Evolutionary conservation across 2,888 invertebrate genomes (phyloP).

Genomic region (Opisthograptis luteolata): DNA sequence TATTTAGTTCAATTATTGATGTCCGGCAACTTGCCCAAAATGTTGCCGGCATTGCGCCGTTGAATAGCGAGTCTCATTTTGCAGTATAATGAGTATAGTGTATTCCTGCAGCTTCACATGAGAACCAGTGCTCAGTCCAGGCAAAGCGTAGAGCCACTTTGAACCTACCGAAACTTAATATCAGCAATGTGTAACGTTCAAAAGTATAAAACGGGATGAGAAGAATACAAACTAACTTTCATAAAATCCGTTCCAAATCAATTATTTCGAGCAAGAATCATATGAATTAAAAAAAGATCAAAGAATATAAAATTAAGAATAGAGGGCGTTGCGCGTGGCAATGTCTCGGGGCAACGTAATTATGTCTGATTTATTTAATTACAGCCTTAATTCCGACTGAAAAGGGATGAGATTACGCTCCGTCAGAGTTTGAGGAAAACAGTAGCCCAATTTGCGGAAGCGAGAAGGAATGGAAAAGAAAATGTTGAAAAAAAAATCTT

Average conservation of each 20-base stretch:
- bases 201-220: no score
- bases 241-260: background rate
- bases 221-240: background rate
- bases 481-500: background rate
- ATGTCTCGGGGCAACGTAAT: constrained; percentile 51
- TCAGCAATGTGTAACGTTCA: no score
- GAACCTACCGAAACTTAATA: no score
- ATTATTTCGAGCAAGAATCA: background rate
- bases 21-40: no score
- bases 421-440: constrained; percentile 19
- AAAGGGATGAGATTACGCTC: constrained; percentile 52
- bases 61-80: no score
- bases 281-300: constrained; percentile 29
- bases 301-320: constrained; percentile 35
- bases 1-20: no score
- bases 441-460: constrained; percentile 24
- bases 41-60: no score
- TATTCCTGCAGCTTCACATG: no score
- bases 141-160: no score
- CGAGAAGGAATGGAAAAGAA: background rate
- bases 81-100: no score
- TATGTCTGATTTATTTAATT: constrained; percentile 66
- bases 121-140: no score
- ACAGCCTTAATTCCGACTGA: constrained; percentile 55
- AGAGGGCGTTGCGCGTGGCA: constrained; percentile 30